A percentile compares a stretch with the other conserved stretches of the same genome.
Conservation (phyloP, 2,113 vertebrate genomes). For the Ceuthmochares aereus region DNA sequence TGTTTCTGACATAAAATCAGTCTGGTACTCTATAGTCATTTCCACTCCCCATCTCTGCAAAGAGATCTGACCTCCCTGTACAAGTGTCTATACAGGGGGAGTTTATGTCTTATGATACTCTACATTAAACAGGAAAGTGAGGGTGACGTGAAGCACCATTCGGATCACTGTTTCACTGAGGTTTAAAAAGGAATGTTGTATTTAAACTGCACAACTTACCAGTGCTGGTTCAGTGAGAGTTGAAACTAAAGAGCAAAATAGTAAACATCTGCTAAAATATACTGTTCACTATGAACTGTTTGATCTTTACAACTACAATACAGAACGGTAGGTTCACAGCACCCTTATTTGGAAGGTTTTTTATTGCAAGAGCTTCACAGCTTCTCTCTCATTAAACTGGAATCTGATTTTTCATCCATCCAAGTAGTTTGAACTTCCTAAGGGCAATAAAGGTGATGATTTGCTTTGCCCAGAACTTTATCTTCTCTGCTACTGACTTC, state of each 20-base stretch:
- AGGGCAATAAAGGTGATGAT: background rate
- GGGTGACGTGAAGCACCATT: background rate
- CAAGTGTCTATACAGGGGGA: accelerated
- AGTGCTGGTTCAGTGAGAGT: background rate
- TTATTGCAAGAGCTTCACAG: background rate
- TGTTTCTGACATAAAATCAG: background rate
- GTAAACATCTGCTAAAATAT: background rate
- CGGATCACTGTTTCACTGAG: background rate
- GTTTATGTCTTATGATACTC: background rate
- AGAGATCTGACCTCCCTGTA: accelerated
- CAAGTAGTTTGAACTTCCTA: background rate
- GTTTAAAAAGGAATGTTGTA: background rate
- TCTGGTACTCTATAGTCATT: background rate
- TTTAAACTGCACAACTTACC: background rate
- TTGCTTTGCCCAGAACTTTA: background rate
- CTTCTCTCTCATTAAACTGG: background rate
- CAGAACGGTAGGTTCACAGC: background rate
- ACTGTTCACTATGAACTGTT: background rate
- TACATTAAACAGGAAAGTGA: background rate
- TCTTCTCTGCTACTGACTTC: background rate
- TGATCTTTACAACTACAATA: background rate
- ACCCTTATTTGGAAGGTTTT: background rate
- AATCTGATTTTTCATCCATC: background rate
- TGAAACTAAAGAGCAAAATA: background rate
- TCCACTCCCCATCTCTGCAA: background rate